Evolutionary conservation across 2,888 invertebrate genomes (phyloP), one percentile per base, ranked within the genome.

Genomic region (Orthosia gothica): DNA sequence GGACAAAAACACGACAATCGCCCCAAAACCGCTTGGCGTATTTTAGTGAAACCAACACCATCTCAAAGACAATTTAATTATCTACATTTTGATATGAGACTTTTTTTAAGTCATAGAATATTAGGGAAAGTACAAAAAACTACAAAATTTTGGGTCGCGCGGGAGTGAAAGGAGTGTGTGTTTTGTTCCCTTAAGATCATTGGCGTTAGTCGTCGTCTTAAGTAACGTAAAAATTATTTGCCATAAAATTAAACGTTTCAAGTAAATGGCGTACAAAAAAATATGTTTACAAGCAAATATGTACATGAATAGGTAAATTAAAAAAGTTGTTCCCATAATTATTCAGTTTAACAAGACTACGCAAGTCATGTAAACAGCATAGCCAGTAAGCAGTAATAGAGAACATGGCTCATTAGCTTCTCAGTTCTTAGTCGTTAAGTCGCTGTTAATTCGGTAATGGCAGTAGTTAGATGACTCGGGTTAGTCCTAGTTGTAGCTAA

Each of bases 361-460:
- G 67, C 61, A 66, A 40, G 20, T 52, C 55, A 65, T 32, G 70
- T 62, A 63, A 76, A 76, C 55, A 64, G 50, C 13, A 12, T 20
- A 58, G 52, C 66, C 16, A 32, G 13, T 49, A 26, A 55, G n/a
- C 16, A 23, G 5, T 47, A 63, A 63, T 12, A 26, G 45, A 67
- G 50, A 74, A 62, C 64, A 20, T 49, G 52, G 70, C 62, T 82
- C 73, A 79, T 83, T 80, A 81, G 55, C 70, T 59, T 15, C 57
- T 64, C 57, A 67, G 70, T 49, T 18, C 26, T 16, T 16, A 61
- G 71, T 71, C 72, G 69, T 84, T 66, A 79, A 61, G 63, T 15
- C 59, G 52, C 75, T 84, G 72, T 84, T 83, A 83, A 84, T 84
- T 83, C 62, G 75, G 79, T 84, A 83, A 83, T 82, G 57, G 26